phyloP scores from a whole-genome alignment of 1,140 invertebrate species.

The Monochamus saltuarius region DNA sequence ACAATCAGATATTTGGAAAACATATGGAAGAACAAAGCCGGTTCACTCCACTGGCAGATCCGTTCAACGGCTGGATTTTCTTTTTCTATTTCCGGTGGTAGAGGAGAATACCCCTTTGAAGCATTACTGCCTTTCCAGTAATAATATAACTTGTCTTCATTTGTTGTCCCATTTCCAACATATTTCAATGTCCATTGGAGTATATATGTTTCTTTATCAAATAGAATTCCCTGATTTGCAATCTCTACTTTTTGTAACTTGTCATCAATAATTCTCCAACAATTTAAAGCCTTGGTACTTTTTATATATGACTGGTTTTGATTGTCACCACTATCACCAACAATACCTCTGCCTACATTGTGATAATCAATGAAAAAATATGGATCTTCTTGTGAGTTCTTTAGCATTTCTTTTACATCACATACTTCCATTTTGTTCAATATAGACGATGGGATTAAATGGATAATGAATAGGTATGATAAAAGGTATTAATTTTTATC shows the following conservation, averaged over 20 bases:
- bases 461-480: no score
- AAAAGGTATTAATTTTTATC: no score
- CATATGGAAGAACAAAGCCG: slow-evolving; percentile 32
- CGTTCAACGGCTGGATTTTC: slow-evolving; percentile 31
- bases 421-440: no score
- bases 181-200: slow-evolving; percentile 32
- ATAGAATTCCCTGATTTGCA: slow-evolving; percentile 21
- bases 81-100: slow-evolving; percentile 31
- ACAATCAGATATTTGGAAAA: slow-evolving; percentile 24
- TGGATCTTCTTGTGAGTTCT: not conserved
- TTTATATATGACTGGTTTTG: slow-evolving; percentile 16
- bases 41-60: slow-evolving; percentile 37
- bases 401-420: not conserved
- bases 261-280: slow-evolving; percentile 30
- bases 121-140: slow-evolving; percentile 34
- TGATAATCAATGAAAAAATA: slow-evolving; percentile 17
- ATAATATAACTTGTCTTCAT: slow-evolving; percentile 25
- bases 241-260: slow-evolving; percentile 16
- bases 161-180: slow-evolving; percentile 12
- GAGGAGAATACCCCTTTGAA: slow-evolving; percentile 28
- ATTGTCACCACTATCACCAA: not conserved
- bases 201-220: slow-evolving; percentile 27
- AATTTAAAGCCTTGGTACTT: slow-evolving; percentile 22
- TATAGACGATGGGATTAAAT: no score
- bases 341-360: slow-evolving; percentile 14